Base-by-base conservation (phyloP, 2,888 invertebrate species). In the Tetranychus piercei region DNA sequence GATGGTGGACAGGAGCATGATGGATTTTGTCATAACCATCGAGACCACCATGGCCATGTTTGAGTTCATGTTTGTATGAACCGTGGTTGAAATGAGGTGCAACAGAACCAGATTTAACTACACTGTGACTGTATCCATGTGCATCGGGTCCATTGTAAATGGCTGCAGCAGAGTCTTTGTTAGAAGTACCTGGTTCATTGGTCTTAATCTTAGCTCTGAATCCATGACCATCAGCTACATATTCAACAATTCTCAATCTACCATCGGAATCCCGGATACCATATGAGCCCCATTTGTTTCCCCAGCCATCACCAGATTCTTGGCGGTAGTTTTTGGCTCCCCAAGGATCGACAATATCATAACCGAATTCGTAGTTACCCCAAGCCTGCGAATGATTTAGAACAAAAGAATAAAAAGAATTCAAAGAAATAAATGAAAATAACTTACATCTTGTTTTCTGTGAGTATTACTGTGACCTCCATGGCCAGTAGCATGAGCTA, bases 261-360 rank as follows among this genome's bases (percentile, higher is more conserved):
- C 78, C 78, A 43, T 78, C 78, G 23, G 76, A 75, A 74, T 78
- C 78, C 43, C 74, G 75, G 67, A 78, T 76, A 44, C 76, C 76
- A 73, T 78, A 78, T 15, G 78, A 78, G 3, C 78, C 78, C 34
- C 75, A 74, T 75, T 78, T 78, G 76, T 78, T 78, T 7, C 78
- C 78, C 22, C 73, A 64, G 11, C 72, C 77, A 44, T 78, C 78
- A 7, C 78, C 78, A 0, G 77, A 76, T 55, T 78, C 78, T 55
- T 74, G 76, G 23, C 77, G 77, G 67, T 67, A 74, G 71, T 78
- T 78, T 22, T 74, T 66, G 9, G 78, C 78, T 3, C 78, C 77
- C 2, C 45, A 55, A 11, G 75, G 77, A 22, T 77, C 73, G 6
- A 71, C 75, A 34, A 76, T 74, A 44, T 77, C 76, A 71, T 78